Evolutionary conservation across 2,113 vertebrate genomes (phyloP).

Genomic region (Daboia siamensis): DNA sequence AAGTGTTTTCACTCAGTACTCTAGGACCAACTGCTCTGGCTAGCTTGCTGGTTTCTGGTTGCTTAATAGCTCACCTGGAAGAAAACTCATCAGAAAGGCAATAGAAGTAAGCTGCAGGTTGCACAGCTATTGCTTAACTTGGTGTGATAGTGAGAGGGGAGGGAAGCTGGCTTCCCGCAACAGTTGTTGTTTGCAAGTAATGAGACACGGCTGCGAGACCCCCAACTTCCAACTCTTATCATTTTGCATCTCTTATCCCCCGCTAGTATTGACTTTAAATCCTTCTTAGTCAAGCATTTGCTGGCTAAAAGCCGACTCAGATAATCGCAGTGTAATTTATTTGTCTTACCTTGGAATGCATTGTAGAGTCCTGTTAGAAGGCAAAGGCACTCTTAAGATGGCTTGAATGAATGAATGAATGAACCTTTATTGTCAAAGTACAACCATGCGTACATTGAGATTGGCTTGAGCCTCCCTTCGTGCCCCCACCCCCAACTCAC

Average conservation of each 20-base stretch:
- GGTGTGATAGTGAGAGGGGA: background rate
- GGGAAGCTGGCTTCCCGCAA: background rate
- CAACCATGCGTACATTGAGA: too few relatives aligned
- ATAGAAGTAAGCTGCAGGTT: background rate
- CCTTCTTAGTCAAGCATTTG: background rate
- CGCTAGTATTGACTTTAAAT: background rate
- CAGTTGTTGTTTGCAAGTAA: background rate
- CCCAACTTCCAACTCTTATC: background rate
- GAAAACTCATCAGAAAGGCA: background rate
- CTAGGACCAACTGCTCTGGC: background rate
- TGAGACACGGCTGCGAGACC: background rate
- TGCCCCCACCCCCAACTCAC: too few relatives aligned
- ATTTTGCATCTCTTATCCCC: background rate
- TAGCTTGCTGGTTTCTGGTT: background rate
- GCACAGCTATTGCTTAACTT: background rate
- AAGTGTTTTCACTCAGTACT: background rate
- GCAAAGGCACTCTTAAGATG: background rate
- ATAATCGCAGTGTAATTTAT: background rate
- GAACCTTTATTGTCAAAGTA: too few relatives aligned
- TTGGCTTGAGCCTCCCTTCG: too few relatives aligned
- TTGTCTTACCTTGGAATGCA: background rate
- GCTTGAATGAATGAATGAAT: background rate
- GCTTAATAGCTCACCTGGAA: background rate
- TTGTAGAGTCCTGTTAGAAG: background rate
- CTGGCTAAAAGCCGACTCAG: background rate